A percentile compares a stretch with the other conserved stretches of the same genome.
Conservation (phyloP, 1,140 invertebrate genomes). For the Papilio aristodemus region DNA sequence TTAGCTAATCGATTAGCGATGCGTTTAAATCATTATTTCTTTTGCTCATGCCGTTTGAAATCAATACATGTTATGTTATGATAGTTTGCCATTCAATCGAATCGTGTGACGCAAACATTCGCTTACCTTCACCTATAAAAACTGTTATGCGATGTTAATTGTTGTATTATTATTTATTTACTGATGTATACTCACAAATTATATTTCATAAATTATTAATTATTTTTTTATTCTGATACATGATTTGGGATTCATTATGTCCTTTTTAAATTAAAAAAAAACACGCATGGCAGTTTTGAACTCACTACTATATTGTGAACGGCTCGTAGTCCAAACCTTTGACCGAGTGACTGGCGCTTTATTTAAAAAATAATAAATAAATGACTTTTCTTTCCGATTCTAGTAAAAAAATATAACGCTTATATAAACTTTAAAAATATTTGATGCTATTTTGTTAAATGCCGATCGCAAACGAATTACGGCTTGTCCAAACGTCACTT, state of each 20-base stretch:
- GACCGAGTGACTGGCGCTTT: too few relatives aligned
- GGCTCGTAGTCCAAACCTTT: too few relatives aligned
- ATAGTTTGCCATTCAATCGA: slow-evolving; percentile 22
- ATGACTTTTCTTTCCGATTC: too few relatives aligned
- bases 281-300: too few relatives aligned
- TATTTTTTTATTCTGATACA: not conserved
- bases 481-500: too few relatives aligned
- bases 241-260: not conserved
- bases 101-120: slow-evolving; percentile 25
- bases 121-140: slow-evolving; percentile 32
- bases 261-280: not conserved
- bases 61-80: slow-evolving; percentile 31
- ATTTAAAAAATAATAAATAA: too few relatives aligned
- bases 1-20: slow-evolving; percentile 27
- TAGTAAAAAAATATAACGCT: too few relatives aligned
- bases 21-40: slow-evolving; percentile 27
- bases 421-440: too few relatives aligned
- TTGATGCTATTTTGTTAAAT: too few relatives aligned
- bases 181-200: not conserved
- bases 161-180: slow-evolving; percentile 13
- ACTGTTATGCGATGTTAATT: slow-evolving; percentile 20
- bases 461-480: too few relatives aligned
- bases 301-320: too few relatives aligned
- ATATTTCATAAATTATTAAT: not conserved
- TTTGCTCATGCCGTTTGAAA: slow-evolving; percentile 18